Base-by-base conservation (phyloP, 2,888 invertebrate genomes). In the Erannis defoliaria region DNA sequence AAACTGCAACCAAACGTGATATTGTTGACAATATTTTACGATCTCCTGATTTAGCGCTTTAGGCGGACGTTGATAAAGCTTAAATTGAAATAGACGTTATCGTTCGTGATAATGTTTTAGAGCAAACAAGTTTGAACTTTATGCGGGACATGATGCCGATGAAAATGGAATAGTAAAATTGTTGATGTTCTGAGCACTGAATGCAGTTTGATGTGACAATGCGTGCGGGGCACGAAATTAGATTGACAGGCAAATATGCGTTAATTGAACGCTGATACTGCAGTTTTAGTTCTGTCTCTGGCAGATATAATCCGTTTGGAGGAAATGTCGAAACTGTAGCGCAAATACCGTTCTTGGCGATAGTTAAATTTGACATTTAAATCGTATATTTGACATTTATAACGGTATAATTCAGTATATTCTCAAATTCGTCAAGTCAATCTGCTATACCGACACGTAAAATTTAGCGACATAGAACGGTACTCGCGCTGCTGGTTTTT, bases 231-330 rank as follows among this genome's bases (percentile, higher is more conserved):
- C 48, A 19, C 37, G 35, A 46, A 62, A 58, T 61, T 66, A 62
- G 64, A 67, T 66, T 66, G 66, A 67, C 61, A 63, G 48, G 55
- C 55, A 53, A 57, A 65, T 67, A 67, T 62, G 55, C 60, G 60
- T 29, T 66, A 64, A 66, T 67, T 67, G 65, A 66, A 56, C 18
- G 33, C 57, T 64, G 65, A 45, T 50, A 38, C 23, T 14, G 63
- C 62, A 64, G 63, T 49, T 66, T 59, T 57, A 37, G 57, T 42
- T 58, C 45, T 51, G 45, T 40, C 18, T 50, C 26, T 46, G 61
- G 31, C 43, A 51, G 35, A 38, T 19, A 46, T 45, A 18, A 33
- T 38, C 35, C 19, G 29, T 14, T 55, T 26, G 35, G n/a, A 14
- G n/a, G 43, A 37, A 33, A 50, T 9, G 16, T n/a, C n/a, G n/a